phyloP scores from a whole-genome alignment of 2,113 vertebrate genomes.

The Polyodon spathula region DNA sequence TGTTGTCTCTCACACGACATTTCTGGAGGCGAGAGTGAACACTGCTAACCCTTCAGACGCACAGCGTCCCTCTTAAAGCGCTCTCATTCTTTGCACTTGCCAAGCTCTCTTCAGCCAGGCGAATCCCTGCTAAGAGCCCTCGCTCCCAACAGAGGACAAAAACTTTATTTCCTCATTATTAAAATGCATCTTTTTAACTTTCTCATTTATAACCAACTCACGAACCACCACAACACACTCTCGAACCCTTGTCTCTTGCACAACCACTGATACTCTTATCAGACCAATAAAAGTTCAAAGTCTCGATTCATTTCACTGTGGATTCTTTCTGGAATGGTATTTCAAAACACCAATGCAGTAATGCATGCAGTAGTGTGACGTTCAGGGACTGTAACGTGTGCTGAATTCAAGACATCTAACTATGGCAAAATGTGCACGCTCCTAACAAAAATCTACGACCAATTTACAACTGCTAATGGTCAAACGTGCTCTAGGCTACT shows the following conservation, averaged over 20 bases:
- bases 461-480: too few relatives aligned
- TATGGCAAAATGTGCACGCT: too few relatives aligned
- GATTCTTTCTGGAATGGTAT: not conserved
- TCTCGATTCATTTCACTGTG: too few relatives aligned
- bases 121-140: slow-evolving; percentile 2
- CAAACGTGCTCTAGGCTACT: too few relatives aligned
- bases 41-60: not conserved
- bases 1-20: slow-evolving; percentile 9
- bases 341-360: not conserved
- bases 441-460: too few relatives aligned
- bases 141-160: not conserved
- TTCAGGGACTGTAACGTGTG: too few relatives aligned
- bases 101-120: not conserved
- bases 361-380: too few relatives aligned
- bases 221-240: slow-evolving; percentile 15
- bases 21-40: not conserved
- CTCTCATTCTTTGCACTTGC: not conserved
- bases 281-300: not conserved
- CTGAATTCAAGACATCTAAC: too few relatives aligned
- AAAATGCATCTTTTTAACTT: not conserved
- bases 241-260: slow-evolving; percentile 10
- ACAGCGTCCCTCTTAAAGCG: not conserved
- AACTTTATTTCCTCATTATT: not conserved
- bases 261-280: slow-evolving; percentile 2
- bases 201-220: slow-evolving; percentile 7